Percentiles rank a stretch among this genome's conserved stretches.
These are phyloP conservation scores for Andrena marginata DNA, from an alignment of 2,888 invertebrate species.

Conservation along the genomic window DNA sequence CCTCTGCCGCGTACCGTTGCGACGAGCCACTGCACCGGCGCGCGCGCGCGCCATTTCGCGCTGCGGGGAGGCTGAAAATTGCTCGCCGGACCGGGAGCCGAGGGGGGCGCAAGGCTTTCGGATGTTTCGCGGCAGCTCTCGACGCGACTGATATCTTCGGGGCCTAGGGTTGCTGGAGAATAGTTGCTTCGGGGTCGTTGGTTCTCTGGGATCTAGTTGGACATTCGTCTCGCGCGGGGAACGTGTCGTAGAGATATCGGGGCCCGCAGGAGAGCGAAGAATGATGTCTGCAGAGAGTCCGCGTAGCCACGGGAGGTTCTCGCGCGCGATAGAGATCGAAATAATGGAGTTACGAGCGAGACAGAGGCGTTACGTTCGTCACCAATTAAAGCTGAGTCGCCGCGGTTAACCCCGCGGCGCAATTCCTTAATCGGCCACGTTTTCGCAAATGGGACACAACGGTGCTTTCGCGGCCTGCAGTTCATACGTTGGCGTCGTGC, in stretches of 20 bases:
- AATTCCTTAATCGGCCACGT: conserved; percentile 68
- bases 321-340: conserved; percentile 43
- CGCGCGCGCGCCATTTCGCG: neutral
- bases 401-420: conserved; percentile 69
- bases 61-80: too few species aligned
- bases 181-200: too few species aligned
- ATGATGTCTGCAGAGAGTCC: neutral
- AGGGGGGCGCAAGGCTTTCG: too few species aligned
- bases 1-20: conserved; percentile 2
- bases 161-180: too few species aligned
- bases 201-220: too few species aligned
- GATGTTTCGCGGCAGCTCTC: too few species aligned
- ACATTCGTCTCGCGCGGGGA: too few species aligned
- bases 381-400: conserved; percentile 68
- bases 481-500: conserved; percentile 18
- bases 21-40: neutral
- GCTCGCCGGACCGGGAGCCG: too few species aligned
- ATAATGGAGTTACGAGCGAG: conserved; percentile 64
- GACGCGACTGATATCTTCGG: too few species aligned
- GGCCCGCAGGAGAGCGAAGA: too few species aligned
- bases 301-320: neutral
- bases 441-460: conserved; percentile 63
- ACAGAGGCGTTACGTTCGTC: conserved; percentile 67
- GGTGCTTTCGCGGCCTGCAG: conserved; percentile 44
- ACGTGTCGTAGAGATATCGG: too few species aligned